Evolutionary conservation across 2,113 vertebrate genomes (phyloP), one percentile per base, ranked within the genome.

Genomic region (Tetrax tetrax): DNA sequence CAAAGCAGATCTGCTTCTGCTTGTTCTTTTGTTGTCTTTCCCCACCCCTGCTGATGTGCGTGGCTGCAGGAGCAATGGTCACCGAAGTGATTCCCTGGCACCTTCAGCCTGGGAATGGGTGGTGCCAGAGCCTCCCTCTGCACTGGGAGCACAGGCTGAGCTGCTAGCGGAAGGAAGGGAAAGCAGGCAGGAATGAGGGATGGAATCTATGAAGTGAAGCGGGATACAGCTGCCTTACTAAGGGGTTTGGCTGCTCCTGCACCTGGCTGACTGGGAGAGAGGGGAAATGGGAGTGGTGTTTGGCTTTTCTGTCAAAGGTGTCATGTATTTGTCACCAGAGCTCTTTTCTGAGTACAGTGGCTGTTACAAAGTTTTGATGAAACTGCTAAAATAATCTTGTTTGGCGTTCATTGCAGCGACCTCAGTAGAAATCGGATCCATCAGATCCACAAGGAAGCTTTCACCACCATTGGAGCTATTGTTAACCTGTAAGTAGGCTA

Each of bases 341-440:
- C 17, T 86, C 89, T 83, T 70, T 71, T 21, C 43, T 91, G 15
- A 38, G 61, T 89, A 70, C 10, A 51, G 38, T 60, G 27, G 12
- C 66, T 78, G 23, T 72, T 93, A 38, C 1, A 45, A 83, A 41
- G 66, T 60, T 80, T 90, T 83, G 75, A 9, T 94, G 43, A 90
- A 92, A 63, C 57, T 70, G 38, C 56, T 80, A 53, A 82, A 79
- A 74, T 87, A 83, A 85, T 72, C 43, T 47, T 37, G 17, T 87
- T 95, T 93, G 72, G 6, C 87, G 79, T 88, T 96, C 35, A 74
- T 97, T 97, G 80, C 97, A 99, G 99, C 53, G 99, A 99, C 97
- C 98, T 99, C 95, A 99, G 99, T 84, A 98, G 99, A 96, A 99
- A 99, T 96, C 95, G 80, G 93, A 99, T 99, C 97, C 97, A 87